Evolutionary conservation across 2,888 invertebrate species (phyloP).

Genomic region (Geophilus truncorum): DNA sequence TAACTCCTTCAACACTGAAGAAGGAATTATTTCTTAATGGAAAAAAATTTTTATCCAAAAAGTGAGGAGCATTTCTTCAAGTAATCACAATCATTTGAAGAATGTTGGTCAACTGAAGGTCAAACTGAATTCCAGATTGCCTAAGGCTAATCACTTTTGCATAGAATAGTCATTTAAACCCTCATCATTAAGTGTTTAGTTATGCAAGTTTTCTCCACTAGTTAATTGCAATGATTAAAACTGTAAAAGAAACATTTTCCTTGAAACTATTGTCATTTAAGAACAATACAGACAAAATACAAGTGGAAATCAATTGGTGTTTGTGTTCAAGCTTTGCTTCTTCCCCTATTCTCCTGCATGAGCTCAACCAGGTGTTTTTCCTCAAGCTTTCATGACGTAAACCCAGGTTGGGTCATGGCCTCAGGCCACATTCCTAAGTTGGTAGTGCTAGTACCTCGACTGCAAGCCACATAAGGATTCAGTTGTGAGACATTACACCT

Average conservation of each 20-base stretch:
- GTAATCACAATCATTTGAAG: background rate
- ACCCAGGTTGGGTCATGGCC: background rate
- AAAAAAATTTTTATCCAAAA: background rate
- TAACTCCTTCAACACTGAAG: background rate
- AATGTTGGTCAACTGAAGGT: constrained; percentile 4
- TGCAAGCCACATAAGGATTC: background rate
- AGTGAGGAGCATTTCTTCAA: background rate
- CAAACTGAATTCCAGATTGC: background rate
- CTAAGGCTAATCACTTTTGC: background rate
- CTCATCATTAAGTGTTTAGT: background rate
- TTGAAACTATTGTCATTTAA: background rate
- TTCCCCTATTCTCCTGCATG: background rate
- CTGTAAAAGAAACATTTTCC: too few relatives aligned
- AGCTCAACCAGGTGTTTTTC: constrained; percentile 1
- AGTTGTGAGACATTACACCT: background rate
- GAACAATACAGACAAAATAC: background rate
- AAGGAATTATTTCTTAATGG: background rate
- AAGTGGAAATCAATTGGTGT: background rate
- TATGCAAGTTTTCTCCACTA: background rate
- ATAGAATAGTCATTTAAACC: background rate
- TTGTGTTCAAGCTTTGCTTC: background rate
- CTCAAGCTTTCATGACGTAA: background rate
- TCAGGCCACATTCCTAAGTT: background rate
- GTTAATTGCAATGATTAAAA: background rate
- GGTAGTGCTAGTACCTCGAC: background rate